A percentile compares a stretch with the other conserved stretches of the same genome.
These are phyloP conservation scores for Pelmatolapia mariae DNA, from an alignment of 2,113 vertebrate genomes.

Conservation along the genomic window DNA sequence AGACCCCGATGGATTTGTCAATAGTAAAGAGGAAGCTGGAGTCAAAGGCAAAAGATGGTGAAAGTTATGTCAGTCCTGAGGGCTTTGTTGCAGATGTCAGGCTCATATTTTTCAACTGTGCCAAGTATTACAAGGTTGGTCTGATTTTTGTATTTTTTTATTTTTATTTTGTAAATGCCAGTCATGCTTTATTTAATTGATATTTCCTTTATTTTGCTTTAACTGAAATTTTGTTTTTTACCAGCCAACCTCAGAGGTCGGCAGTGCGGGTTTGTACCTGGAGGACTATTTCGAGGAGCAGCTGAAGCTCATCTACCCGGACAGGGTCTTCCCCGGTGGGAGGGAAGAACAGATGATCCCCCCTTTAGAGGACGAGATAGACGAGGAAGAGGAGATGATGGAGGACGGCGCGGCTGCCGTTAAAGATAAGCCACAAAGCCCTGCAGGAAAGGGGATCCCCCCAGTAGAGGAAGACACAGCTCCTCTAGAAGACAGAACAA, in stretches of 20 bases:
- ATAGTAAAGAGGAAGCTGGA: conserved; percentile 83
- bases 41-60: conserved; percentile 70
- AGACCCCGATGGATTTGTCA: conserved; percentile 93
- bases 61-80: conserved; percentile 77
- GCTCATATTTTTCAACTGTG: conserved; percentile 96
- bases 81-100: conserved; percentile 86
- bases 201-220: not conserved
- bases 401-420: not conserved
- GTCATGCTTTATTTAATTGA: not conserved
- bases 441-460: not conserved
- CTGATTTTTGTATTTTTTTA: not conserved
- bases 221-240: not conserved
- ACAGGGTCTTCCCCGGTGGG: conserved; percentile 76
- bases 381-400: conserved; percentile 47
- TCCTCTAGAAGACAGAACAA: not conserved
- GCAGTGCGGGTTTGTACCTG: conserved; percentile 87
- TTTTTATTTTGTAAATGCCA: not conserved
- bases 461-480: conserved; percentile 22
- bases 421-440: not conserved
- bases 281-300: conserved; percentile 89
- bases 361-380: conserved; percentile 62
- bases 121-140: conserved; percentile 88
- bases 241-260: conserved; percentile 89
- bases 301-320: conserved; percentile 83
- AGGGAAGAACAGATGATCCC: conserved; percentile 68